Percentiles rank a stretch among this genome's conserved stretches.
Conservation (phyloP, 2,113 vertebrate species). For the Hucho hucho region DNA sequence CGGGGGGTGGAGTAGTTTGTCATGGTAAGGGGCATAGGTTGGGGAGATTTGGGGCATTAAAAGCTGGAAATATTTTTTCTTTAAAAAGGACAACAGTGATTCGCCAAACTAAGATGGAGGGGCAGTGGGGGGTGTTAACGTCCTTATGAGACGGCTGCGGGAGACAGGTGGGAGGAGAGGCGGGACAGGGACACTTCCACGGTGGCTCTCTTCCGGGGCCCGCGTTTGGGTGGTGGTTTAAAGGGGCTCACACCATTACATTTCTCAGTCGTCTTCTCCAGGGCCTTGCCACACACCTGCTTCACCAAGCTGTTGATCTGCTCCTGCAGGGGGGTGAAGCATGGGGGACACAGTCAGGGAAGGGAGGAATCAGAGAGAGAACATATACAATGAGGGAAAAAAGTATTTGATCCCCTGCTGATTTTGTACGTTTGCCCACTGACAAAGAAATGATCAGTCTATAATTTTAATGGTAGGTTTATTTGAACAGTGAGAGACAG, state of each 20-base stretch:
- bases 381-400: too few species aligned
- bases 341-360: background rate
- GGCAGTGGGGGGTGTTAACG: constrained; percentile 35
- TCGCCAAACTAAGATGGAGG: constrained; percentile 4
- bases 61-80: constrained; percentile 44
- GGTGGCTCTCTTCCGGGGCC: constrained; percentile 89
- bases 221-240: constrained; percentile 87
- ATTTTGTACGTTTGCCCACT: too few species aligned
- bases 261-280: constrained; percentile 77
- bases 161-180: constrained; percentile 83
- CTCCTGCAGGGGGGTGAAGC: constrained; percentile 72
- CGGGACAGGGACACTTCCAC: constrained; percentile 89
- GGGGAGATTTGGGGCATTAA: constrained; percentile 22
- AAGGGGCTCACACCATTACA: constrained; percentile 79
- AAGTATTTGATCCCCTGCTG: too few species aligned
- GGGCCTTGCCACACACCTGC: constrained; percentile 93
- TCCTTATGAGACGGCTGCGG: constrained; percentile 81
- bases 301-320: constrained; percentile 96
- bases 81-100: constrained; percentile 18
- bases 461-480: too few species aligned
- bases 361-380: constrained; percentile 13
- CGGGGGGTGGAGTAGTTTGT: too few species aligned
- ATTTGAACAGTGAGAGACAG: too few species aligned
- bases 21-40: background rate
- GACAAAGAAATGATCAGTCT: too few species aligned